Base-by-base conservation (phyloP, 2,888 invertebrate genomes). In the Dendrolimus houi region DNA sequence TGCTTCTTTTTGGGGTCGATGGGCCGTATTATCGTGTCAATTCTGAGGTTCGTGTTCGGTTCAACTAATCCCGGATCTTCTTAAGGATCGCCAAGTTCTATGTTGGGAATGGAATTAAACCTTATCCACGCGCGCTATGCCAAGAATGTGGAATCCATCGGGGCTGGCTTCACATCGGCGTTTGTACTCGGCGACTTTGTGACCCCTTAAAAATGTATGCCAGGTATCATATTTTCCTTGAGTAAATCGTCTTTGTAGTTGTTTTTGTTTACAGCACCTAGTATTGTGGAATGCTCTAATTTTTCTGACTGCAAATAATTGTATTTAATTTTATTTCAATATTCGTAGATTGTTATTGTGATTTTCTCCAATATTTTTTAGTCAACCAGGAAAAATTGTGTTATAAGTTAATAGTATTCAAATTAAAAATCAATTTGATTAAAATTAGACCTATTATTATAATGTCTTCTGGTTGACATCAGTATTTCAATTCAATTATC, bases 21-120 rank as follows among this genome's bases (percentile, higher is more conserved):
- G 1, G 75, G 76, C 7, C 78, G 66, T 80, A 81, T 81, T 47
- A 72, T 56, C 6, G 81, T 79, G 56, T 75, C 77, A 3, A 58
- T 29, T 9, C 57, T 64, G 1, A 71, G 62, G 58, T 78, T 76
- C 1, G 67, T 71, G 55, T 75, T 71, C 6, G 75, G 72, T 8
- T 75, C 65, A 1, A 56, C 64, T 0, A 83, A 69, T 62, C 72
- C 70, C 3, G 76, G 76, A 52, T 82, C 81, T 1, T 67, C 60
- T 59, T 71, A 65, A 7, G 75, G 64, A 59, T 78, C 71, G 10
- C 80, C 81, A 2, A 82, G 72, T 7, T 72, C 76, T 1, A 82
- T 60, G 13, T 77, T 73, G 0, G 68, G 59, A 17, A 81, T 69
- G 6, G 78, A 72, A 66, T 81, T 29, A 29, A 12, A 12, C 47